Evolutionary conservation across 2,797 vertebrate species (phyloP).

Genomic region (Paguma larvata): DNA sequence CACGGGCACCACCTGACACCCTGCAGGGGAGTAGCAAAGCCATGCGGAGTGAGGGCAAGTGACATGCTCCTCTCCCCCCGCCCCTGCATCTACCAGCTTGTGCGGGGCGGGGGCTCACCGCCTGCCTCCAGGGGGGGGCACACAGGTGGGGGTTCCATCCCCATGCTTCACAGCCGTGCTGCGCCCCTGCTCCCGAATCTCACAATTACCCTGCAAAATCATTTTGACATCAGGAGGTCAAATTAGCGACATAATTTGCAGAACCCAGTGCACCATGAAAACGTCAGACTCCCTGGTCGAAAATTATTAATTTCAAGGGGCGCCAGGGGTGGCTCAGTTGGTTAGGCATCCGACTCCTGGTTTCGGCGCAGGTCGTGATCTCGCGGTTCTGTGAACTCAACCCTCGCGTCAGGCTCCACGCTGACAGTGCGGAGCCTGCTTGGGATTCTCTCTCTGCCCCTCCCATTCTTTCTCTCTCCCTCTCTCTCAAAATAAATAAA

Average conservation of each 20-base stretch:
- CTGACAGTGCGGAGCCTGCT: too few species aligned
- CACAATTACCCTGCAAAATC: neutral
- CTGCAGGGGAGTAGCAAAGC: neutral
- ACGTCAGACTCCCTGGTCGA: neutral
- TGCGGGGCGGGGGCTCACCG: too few species aligned
- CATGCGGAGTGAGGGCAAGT: neutral
- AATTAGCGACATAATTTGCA: neutral
- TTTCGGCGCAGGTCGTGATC: too few species aligned
- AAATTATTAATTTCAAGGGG: neutral
- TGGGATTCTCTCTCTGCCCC: too few species aligned
- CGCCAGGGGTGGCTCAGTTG: too few species aligned
- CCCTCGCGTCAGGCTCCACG: too few species aligned
- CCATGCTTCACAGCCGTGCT: rapidly evolving
- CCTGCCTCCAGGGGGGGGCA: rapidly evolving
- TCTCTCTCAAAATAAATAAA: too few species aligned
- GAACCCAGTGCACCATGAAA: neutral
- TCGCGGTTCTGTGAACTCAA: too few species aligned
- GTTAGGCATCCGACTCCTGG: too few species aligned
- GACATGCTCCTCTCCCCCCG: too few species aligned
- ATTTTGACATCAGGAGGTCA: neutral
- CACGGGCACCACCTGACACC: neutral
- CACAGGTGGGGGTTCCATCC: rapidly evolving
- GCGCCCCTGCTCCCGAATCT: rapidly evolving
- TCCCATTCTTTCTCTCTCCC: too few species aligned
- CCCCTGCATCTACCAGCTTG: too few species aligned